Evolutionary conservation across 2,113 vertebrate genomes (phyloP).

Genomic region (Rhabdornis inornatus): DNA sequence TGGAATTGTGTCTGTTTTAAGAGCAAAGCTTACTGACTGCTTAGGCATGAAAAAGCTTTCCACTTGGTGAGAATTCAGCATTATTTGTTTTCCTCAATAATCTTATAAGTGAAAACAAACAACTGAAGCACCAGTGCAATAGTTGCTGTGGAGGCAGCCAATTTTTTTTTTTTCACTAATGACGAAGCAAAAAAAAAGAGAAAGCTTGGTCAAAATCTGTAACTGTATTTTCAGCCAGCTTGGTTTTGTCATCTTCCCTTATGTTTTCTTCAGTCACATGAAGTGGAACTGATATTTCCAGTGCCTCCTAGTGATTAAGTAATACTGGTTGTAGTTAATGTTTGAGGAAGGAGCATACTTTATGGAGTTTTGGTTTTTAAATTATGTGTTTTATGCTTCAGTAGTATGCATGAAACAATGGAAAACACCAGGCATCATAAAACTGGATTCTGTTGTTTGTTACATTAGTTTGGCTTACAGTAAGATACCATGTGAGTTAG

Average conservation of each 20-base stretch:
- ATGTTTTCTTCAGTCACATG: neutral
- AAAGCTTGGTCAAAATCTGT: neutral
- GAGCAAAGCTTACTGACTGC: neutral
- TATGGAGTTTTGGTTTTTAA: neutral
- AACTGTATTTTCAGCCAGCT: neutral
- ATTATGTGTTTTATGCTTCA: neutral
- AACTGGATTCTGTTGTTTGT: neutral
- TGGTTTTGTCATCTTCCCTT: neutral
- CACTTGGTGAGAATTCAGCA: neutral
- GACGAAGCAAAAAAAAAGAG: neutral
- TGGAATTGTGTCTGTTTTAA: neutral
- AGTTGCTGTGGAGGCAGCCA: neutral
- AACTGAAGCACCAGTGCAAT: neutral
- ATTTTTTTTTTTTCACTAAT: neutral
- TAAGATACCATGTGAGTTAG: neutral
- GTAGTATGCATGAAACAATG: neutral
- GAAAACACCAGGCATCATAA: neutral
- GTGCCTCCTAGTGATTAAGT: neutral
- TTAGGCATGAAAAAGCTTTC: neutral
- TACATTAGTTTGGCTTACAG: neutral
- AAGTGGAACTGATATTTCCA: neutral
- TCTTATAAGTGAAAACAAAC: neutral
- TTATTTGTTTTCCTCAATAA: neutral
- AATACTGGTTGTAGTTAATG: neutral
- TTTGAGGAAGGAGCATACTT: neutral